phyloP scores from a whole-genome alignment of 2,888 invertebrate genomes.

The Neria commutata region DNA sequence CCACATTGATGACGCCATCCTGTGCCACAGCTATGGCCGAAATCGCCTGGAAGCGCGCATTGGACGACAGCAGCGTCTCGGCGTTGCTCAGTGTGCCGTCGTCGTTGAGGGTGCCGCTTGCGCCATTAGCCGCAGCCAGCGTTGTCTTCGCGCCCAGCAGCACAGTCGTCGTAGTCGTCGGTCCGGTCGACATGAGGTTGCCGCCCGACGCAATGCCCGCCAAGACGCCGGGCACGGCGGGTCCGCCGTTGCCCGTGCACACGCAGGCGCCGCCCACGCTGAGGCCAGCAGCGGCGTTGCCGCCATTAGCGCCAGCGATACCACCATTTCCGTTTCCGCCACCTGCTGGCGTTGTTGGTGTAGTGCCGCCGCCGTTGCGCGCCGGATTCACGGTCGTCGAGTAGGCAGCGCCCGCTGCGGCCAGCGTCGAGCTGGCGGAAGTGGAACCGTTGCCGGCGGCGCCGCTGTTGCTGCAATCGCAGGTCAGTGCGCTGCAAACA shows the following conservation, averaged over 20 bases:
- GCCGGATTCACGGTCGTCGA: constrained; percentile 57
- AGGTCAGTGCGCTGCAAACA: constrained; percentile 56
- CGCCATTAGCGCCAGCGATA: constrained; percentile 27
- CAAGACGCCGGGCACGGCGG: constrained; percentile 34
- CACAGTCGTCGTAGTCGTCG: constrained; percentile 59
- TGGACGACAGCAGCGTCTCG: constrained; percentile 85
- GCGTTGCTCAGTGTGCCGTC: constrained; percentile 70
- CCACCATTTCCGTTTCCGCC: constrained; percentile 45
- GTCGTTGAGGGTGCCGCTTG: constrained; percentile 52
- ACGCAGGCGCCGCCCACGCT: constrained; percentile 36
- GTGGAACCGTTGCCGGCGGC: constrained; percentile 52
- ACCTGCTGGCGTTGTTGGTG: constrained; percentile 52
- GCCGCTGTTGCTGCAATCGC: constrained; percentile 56
- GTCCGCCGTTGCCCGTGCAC: constrained; percentile 28
- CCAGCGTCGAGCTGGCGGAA: constrained; percentile 26
- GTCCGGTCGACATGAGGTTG: constrained; percentile 59
- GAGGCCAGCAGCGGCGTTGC: constrained; percentile 28
- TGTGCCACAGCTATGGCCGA: constrained; percentile 92
- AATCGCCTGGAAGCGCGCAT: constrained; percentile 86
- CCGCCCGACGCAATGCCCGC: constrained; percentile 49
- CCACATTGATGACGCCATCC: constrained; percentile 93
- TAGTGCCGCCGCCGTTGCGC: constrained; percentile 54
- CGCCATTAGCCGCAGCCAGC: constrained; percentile 38
- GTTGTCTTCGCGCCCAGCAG: constrained; percentile 58
- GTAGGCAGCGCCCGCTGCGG: constrained; percentile 44